Percentiles rank a stretch among this genome's conserved stretches.
These are phyloP conservation scores for Rhinichthys osculus DNA, from an alignment of 2,797 vertebrate species.

Conservation along the genomic window DNA sequence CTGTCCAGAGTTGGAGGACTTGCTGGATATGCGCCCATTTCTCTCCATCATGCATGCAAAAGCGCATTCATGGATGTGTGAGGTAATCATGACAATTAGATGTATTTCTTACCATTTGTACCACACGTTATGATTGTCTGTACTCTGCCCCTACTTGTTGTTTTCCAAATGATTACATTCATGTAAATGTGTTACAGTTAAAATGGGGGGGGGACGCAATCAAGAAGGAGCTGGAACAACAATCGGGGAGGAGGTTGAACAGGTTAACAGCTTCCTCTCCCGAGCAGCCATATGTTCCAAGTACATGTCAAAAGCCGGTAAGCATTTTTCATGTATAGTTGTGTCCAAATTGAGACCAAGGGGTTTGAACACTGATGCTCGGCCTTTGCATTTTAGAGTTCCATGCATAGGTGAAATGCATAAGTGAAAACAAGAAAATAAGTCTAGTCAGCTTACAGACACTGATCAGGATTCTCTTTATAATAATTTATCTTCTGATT, in stretches of 20 bases:
- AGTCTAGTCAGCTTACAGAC: not conserved
- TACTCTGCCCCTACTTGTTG: not conserved
- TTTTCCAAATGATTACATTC: slow-evolving; percentile 10
- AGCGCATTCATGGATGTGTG: slow-evolving; percentile 14
- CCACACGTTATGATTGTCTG: not conserved
- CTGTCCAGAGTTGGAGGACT: slow-evolving; percentile 15
- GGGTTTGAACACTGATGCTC: not conserved
- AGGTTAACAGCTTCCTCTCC: slow-evolving; percentile 2
- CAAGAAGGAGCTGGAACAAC: slow-evolving; percentile 1
- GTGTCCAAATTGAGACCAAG: slow-evolving; percentile 4
- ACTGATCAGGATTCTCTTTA: slow-evolving; percentile 11
- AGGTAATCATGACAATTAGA: slow-evolving; percentile 22
- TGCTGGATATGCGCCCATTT: slow-evolving; percentile 12
- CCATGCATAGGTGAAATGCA: not conserved
- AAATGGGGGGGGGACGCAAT: not conserved
- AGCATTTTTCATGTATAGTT: not conserved
- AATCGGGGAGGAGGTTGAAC: not conserved
- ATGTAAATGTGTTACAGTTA: slow-evolving; percentile 20
- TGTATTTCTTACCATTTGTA: not conserved
- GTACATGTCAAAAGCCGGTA: slow-evolving; percentile 15
- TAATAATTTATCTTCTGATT: slow-evolving; percentile 7
- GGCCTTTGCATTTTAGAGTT: not conserved
- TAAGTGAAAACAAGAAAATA: not conserved
- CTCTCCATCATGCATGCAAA: slow-evolving; percentile 19
- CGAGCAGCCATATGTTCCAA: slow-evolving; percentile 10